Evolutionary conservation across 2,113 vertebrate genomes (phyloP).

Genomic region (Takifugu flavidus): DNA sequence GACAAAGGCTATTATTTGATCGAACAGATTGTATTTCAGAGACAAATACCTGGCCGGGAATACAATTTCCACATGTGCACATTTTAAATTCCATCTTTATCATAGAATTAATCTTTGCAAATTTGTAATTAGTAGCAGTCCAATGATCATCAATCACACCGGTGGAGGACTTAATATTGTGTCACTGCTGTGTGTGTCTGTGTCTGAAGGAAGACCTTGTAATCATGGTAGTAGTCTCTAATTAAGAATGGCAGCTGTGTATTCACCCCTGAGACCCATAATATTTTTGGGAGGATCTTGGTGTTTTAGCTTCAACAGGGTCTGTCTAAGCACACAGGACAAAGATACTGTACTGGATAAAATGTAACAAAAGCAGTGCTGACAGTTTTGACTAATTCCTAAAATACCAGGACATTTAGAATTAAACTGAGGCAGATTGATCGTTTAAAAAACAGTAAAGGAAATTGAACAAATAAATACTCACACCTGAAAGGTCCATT

Average conservation of each 20-base stretch:
- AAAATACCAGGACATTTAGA: background rate
- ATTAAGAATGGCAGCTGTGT: constrained; percentile 64
- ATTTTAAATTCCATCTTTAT: background rate
- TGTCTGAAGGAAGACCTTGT: constrained; percentile 33
- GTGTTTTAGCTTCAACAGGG: constrained; percentile 19
- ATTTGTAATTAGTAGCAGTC: constrained; percentile 26
- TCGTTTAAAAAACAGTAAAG: background rate
- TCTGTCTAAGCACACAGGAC: background rate
- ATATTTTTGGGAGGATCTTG: constrained; percentile 47
- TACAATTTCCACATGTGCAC: too few relatives aligned
- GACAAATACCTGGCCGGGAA: background rate
- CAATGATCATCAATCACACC: constrained; percentile 48
- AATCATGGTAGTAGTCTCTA: constrained; percentile 66
- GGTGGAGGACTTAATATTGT: constrained; percentile 26
- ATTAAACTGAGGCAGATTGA: background rate
- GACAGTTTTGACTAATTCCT: background rate
- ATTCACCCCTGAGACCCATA: constrained; percentile 64
- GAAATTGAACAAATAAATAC: constrained; percentile 26
- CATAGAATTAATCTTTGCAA: background rate
- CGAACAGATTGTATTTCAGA: background rate
- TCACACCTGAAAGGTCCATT: constrained; percentile 45
- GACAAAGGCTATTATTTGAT: background rate
- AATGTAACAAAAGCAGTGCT: background rate
- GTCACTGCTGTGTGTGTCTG: constrained; percentile 25
- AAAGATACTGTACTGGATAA: background rate